Percentiles rank a stretch among this genome's conserved stretches.
phyloP scores from a whole-genome alignment of 2,888 invertebrate species.

The Tenthredo mesomela region DNA sequence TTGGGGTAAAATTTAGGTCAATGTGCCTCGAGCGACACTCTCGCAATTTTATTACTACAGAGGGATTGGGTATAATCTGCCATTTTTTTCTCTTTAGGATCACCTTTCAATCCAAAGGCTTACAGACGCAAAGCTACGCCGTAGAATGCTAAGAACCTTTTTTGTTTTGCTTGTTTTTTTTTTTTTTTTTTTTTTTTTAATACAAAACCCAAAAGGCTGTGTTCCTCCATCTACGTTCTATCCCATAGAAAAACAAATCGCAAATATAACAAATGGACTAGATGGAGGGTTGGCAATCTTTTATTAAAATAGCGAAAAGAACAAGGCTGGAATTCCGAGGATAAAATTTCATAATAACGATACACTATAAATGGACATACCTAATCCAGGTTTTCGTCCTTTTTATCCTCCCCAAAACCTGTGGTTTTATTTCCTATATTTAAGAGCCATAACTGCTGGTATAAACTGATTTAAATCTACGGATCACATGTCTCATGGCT shows the following conservation, averaged over 20 bases:
- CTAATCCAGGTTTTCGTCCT: background rate
- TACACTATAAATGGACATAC: background rate
- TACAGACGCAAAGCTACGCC: background rate
- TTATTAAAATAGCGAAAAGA: background rate
- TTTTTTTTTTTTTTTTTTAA: background rate
- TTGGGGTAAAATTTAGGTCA: background rate
- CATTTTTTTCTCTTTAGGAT: slow-evolving; percentile 30
- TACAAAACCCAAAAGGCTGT: background rate
- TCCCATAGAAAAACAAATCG: background rate
- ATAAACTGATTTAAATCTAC: slow-evolving; percentile 42
- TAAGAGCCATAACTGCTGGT: background rate
- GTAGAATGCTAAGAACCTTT: background rate
- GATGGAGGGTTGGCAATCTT: background rate
- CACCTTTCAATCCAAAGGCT: slow-evolving; percentile 39
- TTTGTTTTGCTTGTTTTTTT: too few relatives aligned
- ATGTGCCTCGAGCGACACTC: slow-evolving; percentile 11
- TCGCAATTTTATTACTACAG: slow-evolving; percentile 27
- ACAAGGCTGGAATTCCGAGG: background rate
- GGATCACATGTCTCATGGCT: slow-evolving; percentile 38
- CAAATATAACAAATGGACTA: background rate
- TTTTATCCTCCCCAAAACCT: background rate
- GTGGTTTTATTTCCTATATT: background rate
- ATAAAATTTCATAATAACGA: background rate
- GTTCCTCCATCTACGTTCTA: background rate
- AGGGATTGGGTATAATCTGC: slow-evolving; percentile 38